phyloP scores from a whole-genome alignment of 1,140 invertebrate species.

The Hestina assimilis region DNA sequence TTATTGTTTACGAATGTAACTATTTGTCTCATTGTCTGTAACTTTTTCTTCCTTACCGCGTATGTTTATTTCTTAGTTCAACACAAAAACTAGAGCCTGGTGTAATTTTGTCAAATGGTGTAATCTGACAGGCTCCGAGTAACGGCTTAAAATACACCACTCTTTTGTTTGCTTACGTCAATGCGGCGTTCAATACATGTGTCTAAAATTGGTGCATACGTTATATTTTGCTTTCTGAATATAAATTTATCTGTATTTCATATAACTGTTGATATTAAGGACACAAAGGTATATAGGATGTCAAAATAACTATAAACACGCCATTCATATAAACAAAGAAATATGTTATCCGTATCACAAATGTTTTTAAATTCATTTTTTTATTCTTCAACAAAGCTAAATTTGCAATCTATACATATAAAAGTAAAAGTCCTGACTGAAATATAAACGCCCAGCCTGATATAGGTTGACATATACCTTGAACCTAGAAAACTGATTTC shows the following conservation, averaged over 20 bases:
- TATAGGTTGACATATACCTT: too few relatives aligned
- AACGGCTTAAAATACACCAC: slow-evolving; percentile 34
- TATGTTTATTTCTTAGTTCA: not conserved
- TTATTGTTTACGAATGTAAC: too few relatives aligned
- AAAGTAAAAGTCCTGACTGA: slow-evolving; percentile 7
- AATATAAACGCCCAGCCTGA: slow-evolving; percentile 24
- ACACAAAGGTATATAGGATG: too few relatives aligned
- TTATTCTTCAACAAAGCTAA: too few relatives aligned
- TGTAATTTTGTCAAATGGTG: slow-evolving; percentile 15
- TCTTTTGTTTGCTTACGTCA: slow-evolving; percentile 47
- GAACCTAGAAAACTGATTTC: too few relatives aligned
- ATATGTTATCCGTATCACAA: too few relatives aligned
- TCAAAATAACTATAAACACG: too few relatives aligned
- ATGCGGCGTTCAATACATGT: slow-evolving; percentile 14
- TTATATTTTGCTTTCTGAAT: slow-evolving; percentile 8
- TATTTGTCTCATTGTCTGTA: too few relatives aligned
- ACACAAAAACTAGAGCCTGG: not conserved
- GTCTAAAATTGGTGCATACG: slow-evolving; percentile 15
- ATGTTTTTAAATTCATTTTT: not conserved
- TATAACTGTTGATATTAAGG: too few relatives aligned
- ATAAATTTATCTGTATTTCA: too few relatives aligned
- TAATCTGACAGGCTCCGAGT: not conserved
- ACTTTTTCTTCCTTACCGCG: too few relatives aligned
- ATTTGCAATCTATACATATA: slow-evolving; percentile 16
- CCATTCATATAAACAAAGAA: too few relatives aligned